phyloP scores from a whole-genome alignment of 2,888 invertebrate species.

The Drosophila kokeensis region DNA sequence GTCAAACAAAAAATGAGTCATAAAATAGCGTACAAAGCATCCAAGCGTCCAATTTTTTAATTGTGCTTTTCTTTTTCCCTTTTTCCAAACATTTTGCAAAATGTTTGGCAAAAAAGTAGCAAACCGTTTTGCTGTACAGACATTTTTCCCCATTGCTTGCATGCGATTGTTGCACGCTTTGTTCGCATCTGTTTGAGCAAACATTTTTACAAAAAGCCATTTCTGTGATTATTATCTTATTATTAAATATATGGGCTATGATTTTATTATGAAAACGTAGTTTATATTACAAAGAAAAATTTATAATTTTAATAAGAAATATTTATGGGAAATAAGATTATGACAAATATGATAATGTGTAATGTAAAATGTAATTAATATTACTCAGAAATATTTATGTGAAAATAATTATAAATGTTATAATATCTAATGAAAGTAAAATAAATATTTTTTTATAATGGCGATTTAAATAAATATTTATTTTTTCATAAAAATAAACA shows the following conservation, averaged over 20 bases:
- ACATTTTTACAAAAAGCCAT: not conserved
- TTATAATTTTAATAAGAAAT: not conserved
- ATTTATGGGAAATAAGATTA: not conserved
- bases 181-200: not conserved
- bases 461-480: not conserved
- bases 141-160: not conserved
- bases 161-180: not conserved
- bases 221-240: not conserved
- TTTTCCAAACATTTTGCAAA: conserved; percentile 5
- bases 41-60: conserved; percentile 34
- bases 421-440: not conserved
- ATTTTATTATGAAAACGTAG: not conserved
- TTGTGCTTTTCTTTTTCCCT: conserved; percentile 18
- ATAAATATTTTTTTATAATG: not conserved
- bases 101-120: conserved; percentile 9
- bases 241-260: not conserved
- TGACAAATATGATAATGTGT: not conserved
- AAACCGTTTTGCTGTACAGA: not conserved
- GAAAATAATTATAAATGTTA: not conserved
- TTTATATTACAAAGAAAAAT: not conserved
- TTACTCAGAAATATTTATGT: not conserved
- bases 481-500: not conserved
- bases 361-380: not conserved
- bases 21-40: conserved; percentile 39
- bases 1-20: conserved; percentile 60